Base-by-base conservation (phyloP, 1,140 invertebrate genomes). In the Drosophila truncata region DNA sequence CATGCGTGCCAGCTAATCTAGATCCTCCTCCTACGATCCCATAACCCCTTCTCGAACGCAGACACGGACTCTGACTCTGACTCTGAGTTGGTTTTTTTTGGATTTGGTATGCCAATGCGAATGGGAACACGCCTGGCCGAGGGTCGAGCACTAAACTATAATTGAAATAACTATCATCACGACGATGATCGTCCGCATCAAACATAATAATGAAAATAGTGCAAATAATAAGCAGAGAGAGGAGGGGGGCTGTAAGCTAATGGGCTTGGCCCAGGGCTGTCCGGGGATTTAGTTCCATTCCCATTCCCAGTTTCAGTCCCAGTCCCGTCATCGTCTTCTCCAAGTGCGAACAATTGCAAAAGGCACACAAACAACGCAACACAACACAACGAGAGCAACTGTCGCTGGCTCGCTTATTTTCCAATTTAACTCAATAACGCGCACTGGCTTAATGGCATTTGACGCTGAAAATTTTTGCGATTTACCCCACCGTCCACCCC, bases 381-480 rank as follows among this genome's bases (percentile, higher is more conserved):
- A 64, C 27, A 39, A 59, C 67, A 64, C 27, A 39, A 59, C 67
- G 65, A 69, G 72, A 49, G 59, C 52, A 84, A 81, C 69, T 90
- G 85, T 88, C 78, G 85, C 78, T 47, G 46, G 85, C 78, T 80
- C 78, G 85, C 85, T 90, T 90, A 90, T 90, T 90, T 90, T 90
- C 72, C 86, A 90, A 90, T 90, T 90, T 90, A 90, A 90, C 85
- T 90, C 85, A 90, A 90, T 90, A 90, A 90, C 85, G 78, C 78
- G 82, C 67, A 65, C 78, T 72, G 82, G 79, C 86, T 88, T 88
- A 88, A 88, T 88, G 85, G 69, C 85, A 88, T 88, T 88, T 88
- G 85, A 78, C 74, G 81, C 85, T 88, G 86, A 77, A 90, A 90
- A 85, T 42, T 42, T 87, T 90, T 90, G 82, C 85, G 85, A 88